Base-by-base conservation (phyloP, 1,140 invertebrate species). In the Tetragnatha versicolor region DNA sequence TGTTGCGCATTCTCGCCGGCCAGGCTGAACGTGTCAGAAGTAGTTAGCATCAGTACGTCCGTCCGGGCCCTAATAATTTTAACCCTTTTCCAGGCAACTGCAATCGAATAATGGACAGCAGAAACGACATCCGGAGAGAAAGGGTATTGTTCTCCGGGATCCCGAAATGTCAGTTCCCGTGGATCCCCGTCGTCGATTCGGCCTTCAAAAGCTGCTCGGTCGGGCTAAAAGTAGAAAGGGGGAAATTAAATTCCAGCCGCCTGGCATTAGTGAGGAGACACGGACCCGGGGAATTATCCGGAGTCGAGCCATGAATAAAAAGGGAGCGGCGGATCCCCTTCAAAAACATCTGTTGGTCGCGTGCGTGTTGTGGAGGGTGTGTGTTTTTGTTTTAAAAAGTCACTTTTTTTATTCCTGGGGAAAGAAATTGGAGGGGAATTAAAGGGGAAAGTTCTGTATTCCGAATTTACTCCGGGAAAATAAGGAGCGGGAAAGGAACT, bases 211-310 rank as follows among this genome's bases (percentile, higher is more conserved):
- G 49, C 68, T 37, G 49, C 25, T 49, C 37, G 51, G 66, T 70
- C 66, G 55, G 68, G 29, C 55, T 20, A 60, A 72, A 73, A 73
- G 42, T 58, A 49, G 51, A 73, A 73, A 60, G 45, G 69, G 53
- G 55, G 53, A 73, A 73, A 73, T 73, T 73, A 73, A 60, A 73
- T 73, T 73, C 60, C 69, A 73, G 58, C 53, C 53, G 60, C 60
- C 69, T 45, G 51, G 51, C 53, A 58, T 73, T 53, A 45, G 27
- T 47, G 63, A 66, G 29, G 63, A 20, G 27, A 66, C 63, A n/a
- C 5, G 25, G 63, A 49, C 45, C 63, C 7, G 63, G 42, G 39
- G 68, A 70, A 55, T 70, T 70, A 70, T 70, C 66, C 33, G n/a
- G 49, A 47, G 42, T 49, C 14, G 49, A 66, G 63, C 33, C 63